A percentile compares a stretch with the other conserved stretches of the same genome.
Conservation (phyloP, 1,140 invertebrate genomes). For the Vanessa atalanta region DNA sequence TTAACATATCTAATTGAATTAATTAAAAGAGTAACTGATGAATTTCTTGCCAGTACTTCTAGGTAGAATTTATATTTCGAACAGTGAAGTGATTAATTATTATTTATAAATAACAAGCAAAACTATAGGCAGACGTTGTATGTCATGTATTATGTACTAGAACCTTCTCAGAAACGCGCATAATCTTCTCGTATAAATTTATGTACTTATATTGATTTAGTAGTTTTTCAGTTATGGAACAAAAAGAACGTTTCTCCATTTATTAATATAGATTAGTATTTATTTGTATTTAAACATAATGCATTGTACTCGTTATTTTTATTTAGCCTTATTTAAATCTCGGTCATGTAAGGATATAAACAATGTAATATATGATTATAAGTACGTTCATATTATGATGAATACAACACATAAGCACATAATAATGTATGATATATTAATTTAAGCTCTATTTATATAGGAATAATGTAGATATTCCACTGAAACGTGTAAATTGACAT, state of each 20-base stretch:
- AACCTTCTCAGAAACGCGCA: too few species aligned
- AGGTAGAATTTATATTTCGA: neutral
- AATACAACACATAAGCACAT: slow-evolving; percentile 31
- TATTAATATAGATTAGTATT: neutral
- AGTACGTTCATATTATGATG: neutral
- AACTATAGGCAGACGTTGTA: too few species aligned
- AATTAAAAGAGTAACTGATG: neutral
- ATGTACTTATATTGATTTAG: too few species aligned
- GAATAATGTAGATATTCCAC: slow-evolving; percentile 23
- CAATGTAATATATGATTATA: slow-evolving; percentile 38
- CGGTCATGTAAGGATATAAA: slow-evolving; percentile 56
- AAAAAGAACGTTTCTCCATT: neutral
- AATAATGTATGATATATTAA: slow-evolving; percentile 14
- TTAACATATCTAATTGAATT: too few species aligned
- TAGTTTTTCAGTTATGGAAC: too few species aligned
- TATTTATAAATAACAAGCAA: too few species aligned
- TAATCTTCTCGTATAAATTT: too few species aligned
- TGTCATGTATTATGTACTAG: too few species aligned
- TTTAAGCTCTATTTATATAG: slow-evolving; percentile 6
- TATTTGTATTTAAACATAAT: too few species aligned
- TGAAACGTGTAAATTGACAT: slow-evolving; percentile 24
- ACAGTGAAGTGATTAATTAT: neutral
- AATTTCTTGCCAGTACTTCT: neutral
- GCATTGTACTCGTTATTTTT: neutral
- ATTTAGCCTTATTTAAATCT: slow-evolving; percentile 41